Evolutionary conservation across 2,113 vertebrate genomes (phyloP), one percentile per base, ranked within the genome.

Genomic region (Ophthalmolycus amberensis): DNA sequence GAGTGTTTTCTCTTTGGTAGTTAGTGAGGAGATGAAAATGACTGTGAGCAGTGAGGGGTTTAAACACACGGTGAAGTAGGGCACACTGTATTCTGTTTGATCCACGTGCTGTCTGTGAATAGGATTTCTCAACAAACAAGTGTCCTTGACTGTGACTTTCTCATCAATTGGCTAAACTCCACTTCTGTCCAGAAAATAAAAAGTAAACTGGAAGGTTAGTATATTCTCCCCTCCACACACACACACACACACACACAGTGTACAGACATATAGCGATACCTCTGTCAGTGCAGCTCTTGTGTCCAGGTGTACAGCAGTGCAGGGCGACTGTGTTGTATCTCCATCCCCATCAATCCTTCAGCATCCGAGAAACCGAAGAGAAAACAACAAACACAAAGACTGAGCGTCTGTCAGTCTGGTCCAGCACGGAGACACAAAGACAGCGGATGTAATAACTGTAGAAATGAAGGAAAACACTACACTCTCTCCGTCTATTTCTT

Each of bases 281-380:
- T 91, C 29, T 54, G 85, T 92, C 82, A 90, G 72, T 80, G 80
- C n/a, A 76, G 85, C 73, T 81, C 79, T 66, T 58, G 58, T 10
- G n/a, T 81, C 85, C 86, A 89, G 88, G 76, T 81, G 68, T 58
- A 52, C 54, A 42, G 77, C 66, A 63, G 83, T 18, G 62, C 71
- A 40, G 69, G 27, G 11, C 62, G 44, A 75, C n/a, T 25, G 38
- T 54, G 37, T 46, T 68, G 74, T 69, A 44, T 79, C 63, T 83
- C 90, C 92, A 87, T 86, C 65, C 60, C 68, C 60, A 69, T 86
- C 84, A 86, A 9, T 75, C 64, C 82, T 85, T 82, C 58, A 90
- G 66, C 85, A 69, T 82, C 80, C 85, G 69, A 18, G 42, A 56
- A 72, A 77, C 7, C n/a, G 8, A 2, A 44, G 18, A 73, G 25